phyloP scores from a whole-genome alignment of 2,113 vertebrate genomes.

The Galemys pyrenaicus region DNA sequence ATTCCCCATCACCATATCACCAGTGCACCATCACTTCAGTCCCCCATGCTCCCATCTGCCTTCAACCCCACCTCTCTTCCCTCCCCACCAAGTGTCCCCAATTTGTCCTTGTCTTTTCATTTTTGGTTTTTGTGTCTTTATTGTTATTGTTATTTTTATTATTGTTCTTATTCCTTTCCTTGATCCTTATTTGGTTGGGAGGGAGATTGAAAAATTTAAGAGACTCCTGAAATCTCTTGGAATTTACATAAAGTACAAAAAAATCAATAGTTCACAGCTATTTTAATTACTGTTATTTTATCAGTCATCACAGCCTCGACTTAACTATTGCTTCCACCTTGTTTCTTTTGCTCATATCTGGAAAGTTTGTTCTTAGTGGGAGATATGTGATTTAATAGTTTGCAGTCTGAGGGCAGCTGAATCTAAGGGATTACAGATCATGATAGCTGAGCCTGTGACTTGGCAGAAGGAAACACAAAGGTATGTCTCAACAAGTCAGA shows the following conservation, averaged over 20 bases:
- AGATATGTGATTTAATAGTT: neutral
- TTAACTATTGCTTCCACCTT: neutral
- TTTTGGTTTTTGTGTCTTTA: too few species aligned
- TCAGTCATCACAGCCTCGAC: neutral
- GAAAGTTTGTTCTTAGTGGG: neutral
- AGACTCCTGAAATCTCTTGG: neutral
- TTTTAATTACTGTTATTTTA: neutral
- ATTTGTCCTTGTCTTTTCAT: too few species aligned
- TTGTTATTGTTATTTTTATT: too few species aligned
- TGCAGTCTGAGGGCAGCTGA: slow-evolving; percentile 1
- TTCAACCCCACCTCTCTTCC: too few species aligned
- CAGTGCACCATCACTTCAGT: too few species aligned
- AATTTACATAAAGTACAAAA: slow-evolving; percentile 11
- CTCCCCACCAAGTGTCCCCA: too few species aligned
- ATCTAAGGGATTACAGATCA: slow-evolving; percentile 17
- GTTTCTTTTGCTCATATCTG: neutral
- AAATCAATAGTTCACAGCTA: neutral
- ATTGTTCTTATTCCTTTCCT: too few species aligned
- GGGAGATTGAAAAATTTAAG: slow-evolving; percentile 9
- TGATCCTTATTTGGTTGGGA: too few species aligned
- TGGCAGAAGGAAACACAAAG: neutral
- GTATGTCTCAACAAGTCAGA: slow-evolving; percentile 49
- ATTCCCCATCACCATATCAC: too few species aligned
- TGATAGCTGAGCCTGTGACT: neutral
- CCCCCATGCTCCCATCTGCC: too few species aligned